phyloP scores from a whole-genome alignment of 2,888 invertebrate genomes.

The Zygogramma bicolorata region DNA sequence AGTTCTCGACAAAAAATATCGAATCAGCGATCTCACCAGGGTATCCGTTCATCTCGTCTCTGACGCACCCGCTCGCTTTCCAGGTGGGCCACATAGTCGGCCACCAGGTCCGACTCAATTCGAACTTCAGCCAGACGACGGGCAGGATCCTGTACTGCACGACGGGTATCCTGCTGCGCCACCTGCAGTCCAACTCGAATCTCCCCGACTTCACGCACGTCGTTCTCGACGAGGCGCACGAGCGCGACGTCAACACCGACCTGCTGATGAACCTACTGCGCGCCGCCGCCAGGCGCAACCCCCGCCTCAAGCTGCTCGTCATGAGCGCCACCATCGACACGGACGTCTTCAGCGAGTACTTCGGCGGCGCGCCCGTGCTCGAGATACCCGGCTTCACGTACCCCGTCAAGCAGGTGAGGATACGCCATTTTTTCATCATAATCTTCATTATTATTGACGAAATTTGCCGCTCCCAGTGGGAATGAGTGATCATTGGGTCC shows the following conservation, averaged over 20 bases:
- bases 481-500: too few relatives aligned
- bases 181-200: conserved; percentile 64
- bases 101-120: conserved; percentile 74
- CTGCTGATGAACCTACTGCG: conserved; percentile 73
- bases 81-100: conserved; percentile 76
- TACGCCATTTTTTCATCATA: too few relatives aligned
- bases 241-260: conserved; percentile 78
- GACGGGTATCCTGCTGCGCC: conserved; percentile 70
- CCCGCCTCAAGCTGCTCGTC: conserved; percentile 72
- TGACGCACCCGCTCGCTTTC: too few relatives aligned
- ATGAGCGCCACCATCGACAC: conserved; percentile 83
- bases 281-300: conserved; percentile 68
- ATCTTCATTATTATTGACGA: too few relatives aligned
- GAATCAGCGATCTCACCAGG: too few relatives aligned
- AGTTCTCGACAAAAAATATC: too few relatives aligned
- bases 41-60: too few relatives aligned
- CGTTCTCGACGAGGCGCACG: conserved; percentile 82
- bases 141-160: conserved; percentile 79
- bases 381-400: conserved; percentile 70
- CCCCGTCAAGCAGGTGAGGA: conserved; percentile 70
- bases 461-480: too few relatives aligned
- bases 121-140: conserved; percentile 68
- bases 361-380: conserved; percentile 62
- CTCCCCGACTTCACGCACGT: conserved; percentile 75
- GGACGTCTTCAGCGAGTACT: conserved; percentile 71